phyloP scores from a whole-genome alignment of 2,113 vertebrate genomes.

The Osmerus eperlanus region DNA sequence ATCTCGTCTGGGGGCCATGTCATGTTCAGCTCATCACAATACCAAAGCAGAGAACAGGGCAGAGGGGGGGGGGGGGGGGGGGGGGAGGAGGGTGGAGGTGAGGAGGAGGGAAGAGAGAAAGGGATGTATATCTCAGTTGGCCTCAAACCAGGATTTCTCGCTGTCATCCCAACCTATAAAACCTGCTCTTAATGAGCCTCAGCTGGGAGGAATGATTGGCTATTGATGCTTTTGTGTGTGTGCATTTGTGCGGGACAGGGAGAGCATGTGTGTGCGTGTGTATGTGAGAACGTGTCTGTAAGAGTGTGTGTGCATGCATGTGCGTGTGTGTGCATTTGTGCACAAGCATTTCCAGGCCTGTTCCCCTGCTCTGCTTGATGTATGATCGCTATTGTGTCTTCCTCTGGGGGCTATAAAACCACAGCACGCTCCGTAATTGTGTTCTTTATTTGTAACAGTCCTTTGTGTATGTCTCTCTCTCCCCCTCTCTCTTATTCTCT shows the following conservation, averaged over 20 bases:
- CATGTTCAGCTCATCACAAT: no score
- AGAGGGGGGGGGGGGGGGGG: background rate
- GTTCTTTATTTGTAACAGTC: conserved; percentile 59
- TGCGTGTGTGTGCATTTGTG: conserved; percentile 1
- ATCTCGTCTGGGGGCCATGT: no score
- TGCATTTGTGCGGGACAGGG: conserved; percentile 18
- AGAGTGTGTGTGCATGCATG: conserved; percentile 6
- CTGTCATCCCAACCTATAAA: background rate
- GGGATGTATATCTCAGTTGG: background rate
- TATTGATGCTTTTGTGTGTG: background rate
- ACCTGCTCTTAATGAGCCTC: background rate
- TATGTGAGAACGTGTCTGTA: conserved; percentile 31
- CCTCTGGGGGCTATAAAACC: conserved; percentile 62
- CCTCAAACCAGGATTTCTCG: background rate
- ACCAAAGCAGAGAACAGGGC: no score
- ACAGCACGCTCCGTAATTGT: conserved; percentile 65
- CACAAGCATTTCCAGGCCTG: conserved; percentile 11
- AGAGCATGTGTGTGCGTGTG: background rate
- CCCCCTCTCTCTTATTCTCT: background rate
- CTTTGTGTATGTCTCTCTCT: conserved; percentile 19
- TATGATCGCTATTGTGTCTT: conserved; percentile 57
- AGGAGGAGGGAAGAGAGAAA: background rate
- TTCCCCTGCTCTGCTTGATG: conserved; percentile 60
- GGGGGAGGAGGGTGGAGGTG: background rate
- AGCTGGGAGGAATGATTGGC: conserved; percentile 1